Percentiles rank a stretch among this genome's conserved stretches.
Conservation (phyloP, 2,888 invertebrate genomes). For the Epinotia bilunana region DNA sequence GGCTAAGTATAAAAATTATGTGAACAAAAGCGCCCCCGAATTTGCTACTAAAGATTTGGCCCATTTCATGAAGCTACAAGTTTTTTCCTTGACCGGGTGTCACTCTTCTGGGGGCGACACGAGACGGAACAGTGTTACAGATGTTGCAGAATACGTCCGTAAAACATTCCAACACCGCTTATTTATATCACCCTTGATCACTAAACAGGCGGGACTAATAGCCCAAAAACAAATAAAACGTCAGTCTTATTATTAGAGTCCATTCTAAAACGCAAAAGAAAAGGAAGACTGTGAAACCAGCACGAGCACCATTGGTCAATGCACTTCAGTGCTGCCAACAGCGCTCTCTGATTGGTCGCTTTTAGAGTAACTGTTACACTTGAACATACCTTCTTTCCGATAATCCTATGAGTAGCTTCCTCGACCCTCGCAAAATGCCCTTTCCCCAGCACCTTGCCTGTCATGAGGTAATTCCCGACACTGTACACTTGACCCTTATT, state of each 20-base stretch:
- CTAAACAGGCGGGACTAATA: constrained; percentile 4
- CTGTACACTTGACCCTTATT: constrained; percentile 79
- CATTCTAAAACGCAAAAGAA: constrained; percentile 2
- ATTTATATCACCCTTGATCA: constrained; percentile 22
- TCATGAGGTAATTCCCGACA: constrained; percentile 89
- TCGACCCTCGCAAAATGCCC: constrained; percentile 91
- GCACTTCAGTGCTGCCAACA: constrained; percentile 11
- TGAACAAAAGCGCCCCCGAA: too few species aligned
- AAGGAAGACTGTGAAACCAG: neutral
- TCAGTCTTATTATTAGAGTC: constrained; percentile 22
- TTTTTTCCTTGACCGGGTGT: too few species aligned
- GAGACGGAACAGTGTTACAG: neutral
- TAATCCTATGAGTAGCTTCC: constrained; percentile 87
- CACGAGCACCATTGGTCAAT: constrained; percentile 12
- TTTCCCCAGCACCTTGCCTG: constrained; percentile 88
- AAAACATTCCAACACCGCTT: constrained; percentile 10
- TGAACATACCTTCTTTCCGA: constrained; percentile 86
- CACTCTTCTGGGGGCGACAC: too few species aligned
- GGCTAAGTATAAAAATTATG: too few species aligned
- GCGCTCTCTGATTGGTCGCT: constrained; percentile 25
- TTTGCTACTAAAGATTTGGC: too few species aligned
- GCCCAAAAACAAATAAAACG: constrained; percentile 35
- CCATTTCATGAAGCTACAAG: too few species aligned
- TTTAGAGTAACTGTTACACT: constrained; percentile 18
- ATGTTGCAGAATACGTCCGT: constrained; percentile 21